Conservation (phyloP, 2,797 vertebrate species). For the Liasis olivaceus region DNA sequence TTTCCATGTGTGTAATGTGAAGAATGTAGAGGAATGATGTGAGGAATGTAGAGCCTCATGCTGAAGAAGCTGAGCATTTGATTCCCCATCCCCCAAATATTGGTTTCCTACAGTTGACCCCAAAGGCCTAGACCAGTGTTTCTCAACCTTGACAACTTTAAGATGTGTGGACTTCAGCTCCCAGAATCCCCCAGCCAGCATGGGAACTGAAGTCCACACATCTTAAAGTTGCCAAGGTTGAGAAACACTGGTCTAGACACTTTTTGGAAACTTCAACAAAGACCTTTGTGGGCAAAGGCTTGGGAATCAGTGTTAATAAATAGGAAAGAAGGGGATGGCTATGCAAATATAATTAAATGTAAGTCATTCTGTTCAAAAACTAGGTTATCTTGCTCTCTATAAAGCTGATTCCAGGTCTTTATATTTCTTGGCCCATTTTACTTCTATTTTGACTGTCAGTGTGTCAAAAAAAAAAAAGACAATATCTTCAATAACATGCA, state of each 20-base stretch:
- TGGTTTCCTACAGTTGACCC: not conserved
- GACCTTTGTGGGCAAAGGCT: not conserved
- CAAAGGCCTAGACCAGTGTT: not conserved
- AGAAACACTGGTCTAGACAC: not conserved
- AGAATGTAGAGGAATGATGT: not conserved
- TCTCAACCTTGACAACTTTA: no score
- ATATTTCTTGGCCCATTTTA: not conserved
- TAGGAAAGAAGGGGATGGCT: not conserved
- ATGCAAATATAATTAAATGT: not conserved
- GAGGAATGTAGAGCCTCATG: not conserved
- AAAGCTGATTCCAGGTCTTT: not conserved
- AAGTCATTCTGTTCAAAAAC: not conserved
- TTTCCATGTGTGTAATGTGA: not conserved
- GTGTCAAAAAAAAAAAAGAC: not conserved
- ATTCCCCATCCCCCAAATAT: not conserved
- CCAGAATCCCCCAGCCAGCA: no score
- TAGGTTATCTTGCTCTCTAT: not conserved
- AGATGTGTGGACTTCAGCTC: no score
- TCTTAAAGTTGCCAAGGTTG: no score
- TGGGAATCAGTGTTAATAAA: not conserved
- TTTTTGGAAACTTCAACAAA: not conserved
- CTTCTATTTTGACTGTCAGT: not conserved
- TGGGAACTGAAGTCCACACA: no score
- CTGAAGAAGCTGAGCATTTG: not conserved
- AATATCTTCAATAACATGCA: not conserved